Percentiles rank a stretch among this genome's conserved stretches.
phyloP scores from a whole-genome alignment of 1,140 invertebrate species.

The Lutraria rhynchaena region DNA sequence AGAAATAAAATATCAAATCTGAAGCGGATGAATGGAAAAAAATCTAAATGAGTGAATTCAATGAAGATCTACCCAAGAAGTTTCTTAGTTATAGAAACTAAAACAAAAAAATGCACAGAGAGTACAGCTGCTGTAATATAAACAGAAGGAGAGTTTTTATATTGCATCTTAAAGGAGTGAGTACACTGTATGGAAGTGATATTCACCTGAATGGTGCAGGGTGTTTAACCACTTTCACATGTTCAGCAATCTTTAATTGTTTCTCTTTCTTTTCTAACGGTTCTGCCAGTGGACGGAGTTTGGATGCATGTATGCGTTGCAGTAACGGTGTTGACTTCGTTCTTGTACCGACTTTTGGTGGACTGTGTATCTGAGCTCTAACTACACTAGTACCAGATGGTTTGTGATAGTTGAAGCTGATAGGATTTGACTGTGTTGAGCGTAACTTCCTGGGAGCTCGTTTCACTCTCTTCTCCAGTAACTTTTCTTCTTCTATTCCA shows the following conservation, averaged over 20 bases:
- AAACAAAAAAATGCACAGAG: no score
- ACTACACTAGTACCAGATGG: slow-evolving; percentile 39
- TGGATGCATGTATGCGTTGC: background rate
- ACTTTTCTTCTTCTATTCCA: slow-evolving; percentile 26
- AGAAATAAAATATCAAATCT: no score
- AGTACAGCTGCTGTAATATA: slow-evolving; percentile 34
- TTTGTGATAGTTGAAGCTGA: slow-evolving; percentile 14
- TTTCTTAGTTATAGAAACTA: no score
- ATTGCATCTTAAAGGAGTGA: slow-evolving; percentile 28
- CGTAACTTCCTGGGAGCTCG: slow-evolving; percentile 46
- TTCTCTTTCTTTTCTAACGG: slow-evolving; percentile 35
- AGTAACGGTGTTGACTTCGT: slow-evolving; percentile 33
- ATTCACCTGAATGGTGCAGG: slow-evolving; percentile 68
- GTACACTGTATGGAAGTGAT: slow-evolving; percentile 13
- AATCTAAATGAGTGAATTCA: no score
- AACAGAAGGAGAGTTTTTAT: background rate
- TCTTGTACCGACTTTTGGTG: background rate
- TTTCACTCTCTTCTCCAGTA: slow-evolving; percentile 40
- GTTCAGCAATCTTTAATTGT: slow-evolving; percentile 41
- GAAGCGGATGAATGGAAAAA: no score
- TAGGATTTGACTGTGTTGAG: slow-evolving; percentile 17
- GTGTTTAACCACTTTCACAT: slow-evolving; percentile 65
- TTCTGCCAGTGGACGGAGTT: slow-evolving; percentile 7
- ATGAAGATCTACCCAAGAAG: no score
- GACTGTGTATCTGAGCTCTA: slow-evolving; percentile 42